Base-by-base conservation (phyloP, 2,888 invertebrate species). In the Strigamia crassipes region DNA sequence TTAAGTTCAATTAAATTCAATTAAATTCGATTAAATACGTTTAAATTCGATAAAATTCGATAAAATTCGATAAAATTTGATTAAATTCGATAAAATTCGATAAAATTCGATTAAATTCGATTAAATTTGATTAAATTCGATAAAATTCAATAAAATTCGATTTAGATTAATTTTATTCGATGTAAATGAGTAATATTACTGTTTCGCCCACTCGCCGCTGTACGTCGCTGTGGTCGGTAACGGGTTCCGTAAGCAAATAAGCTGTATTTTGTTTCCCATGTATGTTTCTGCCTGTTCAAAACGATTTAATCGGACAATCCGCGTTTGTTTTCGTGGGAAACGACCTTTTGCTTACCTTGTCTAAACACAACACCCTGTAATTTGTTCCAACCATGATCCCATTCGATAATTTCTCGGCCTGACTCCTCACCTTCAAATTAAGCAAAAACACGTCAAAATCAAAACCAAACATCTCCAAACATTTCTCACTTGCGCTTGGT, bases 331-430 rank as follows among this genome's bases (percentile, higher is more conserved):
- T 34, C 34, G 34, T 34, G 34, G 6, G 34, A 34, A 51, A 51
- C 10, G 51, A 13, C 51, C 51, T 78, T 34, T 18, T 18, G n/a
- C 88, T 89, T 88, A 93, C 93, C 90, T 92, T 92, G 87, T 94
- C 93, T 38, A 93, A 90, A 31, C 92, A 91, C 85, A 92, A 92
- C 73, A 94, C 89, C 85, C 93, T 91, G 88, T 95, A 96, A 88
- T 95, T 95, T 84, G 93, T 92, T 85, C 94, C 94, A 84, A 93
- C 90, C 87, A 93, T 92, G 84, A 95, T 92, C 18, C 92, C 93
- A 87, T 91, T 92, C 13, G 91, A 89, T 83, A 93, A 87, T 86
- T 92, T 92, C 86, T 93, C 86, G 23, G 84, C 61, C 23, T 84
- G 82, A 56, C 83, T 82, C 80, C 84, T 84, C 18, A 82, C 80